These are phyloP conservation scores for Diarsia brunnea DNA, from an alignment of 2,888 invertebrate species.

Conservation along the genomic window DNA sequence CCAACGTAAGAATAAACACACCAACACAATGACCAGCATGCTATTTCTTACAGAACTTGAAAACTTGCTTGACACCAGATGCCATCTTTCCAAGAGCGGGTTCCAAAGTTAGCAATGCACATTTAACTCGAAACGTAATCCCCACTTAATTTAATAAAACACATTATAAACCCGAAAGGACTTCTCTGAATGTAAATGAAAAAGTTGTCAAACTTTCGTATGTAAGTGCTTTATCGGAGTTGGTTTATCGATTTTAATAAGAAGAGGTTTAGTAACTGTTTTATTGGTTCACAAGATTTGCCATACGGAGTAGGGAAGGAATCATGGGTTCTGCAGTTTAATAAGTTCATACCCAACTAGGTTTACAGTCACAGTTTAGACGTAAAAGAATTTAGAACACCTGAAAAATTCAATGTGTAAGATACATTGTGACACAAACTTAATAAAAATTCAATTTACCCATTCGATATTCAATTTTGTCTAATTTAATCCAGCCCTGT, in stretches of 20 bases:
- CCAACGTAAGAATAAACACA: not conserved
- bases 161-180: conserved; percentile 35
- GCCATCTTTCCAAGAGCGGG: conserved; percentile 42
- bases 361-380: not conserved
- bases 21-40: not conserved
- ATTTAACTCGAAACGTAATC: conserved; percentile 50
- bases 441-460: no score
- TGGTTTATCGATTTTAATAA: conserved; percentile 32
- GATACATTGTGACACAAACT: not conserved
- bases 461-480: no score
- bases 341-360: not conserved
- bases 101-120: conserved; percentile 48
- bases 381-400: not conserved
- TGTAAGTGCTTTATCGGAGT: conserved; percentile 30
- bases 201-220: conserved; percentile 42
- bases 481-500: no score
- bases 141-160: conserved; percentile 61
- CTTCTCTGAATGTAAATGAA: conserved; percentile 44
- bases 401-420: not conserved
- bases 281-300: not conserved
- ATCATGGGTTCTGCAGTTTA: not conserved
- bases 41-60: conserved; percentile 37
- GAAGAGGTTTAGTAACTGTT: conserved; percentile 19
- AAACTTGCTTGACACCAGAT: conserved; percentile 53
- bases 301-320: not conserved